Evolutionary conservation across 2,797 vertebrate genomes (phyloP).

Genomic region (Poecile montanus): DNA sequence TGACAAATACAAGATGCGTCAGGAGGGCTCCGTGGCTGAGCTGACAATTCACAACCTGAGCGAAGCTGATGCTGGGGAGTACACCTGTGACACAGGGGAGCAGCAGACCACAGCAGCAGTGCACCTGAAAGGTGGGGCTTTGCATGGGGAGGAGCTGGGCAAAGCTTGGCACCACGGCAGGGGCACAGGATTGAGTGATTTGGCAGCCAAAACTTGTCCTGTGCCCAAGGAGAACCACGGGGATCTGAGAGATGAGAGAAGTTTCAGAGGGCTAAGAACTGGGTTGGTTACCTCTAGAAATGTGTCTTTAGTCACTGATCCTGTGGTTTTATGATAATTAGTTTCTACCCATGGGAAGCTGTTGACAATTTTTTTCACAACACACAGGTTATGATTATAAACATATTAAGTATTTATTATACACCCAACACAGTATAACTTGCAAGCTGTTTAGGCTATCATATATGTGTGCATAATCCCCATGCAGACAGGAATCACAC

Average conservation of each 20-base stretch:
- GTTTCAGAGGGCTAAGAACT: neutral
- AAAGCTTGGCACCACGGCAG: rapidly evolving
- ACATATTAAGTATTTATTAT: neutral
- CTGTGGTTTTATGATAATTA: neutral
- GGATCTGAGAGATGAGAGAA: neutral
- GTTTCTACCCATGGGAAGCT: neutral
- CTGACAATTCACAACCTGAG: constrained; percentile 48
- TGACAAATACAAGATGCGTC: constrained; percentile 59
- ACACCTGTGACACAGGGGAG: constrained; percentile 65
- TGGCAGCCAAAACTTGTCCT: neutral
- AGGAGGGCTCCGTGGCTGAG: constrained; percentile 29
- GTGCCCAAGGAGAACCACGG: neutral
- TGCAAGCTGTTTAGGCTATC: neutral
- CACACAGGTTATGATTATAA: neutral
- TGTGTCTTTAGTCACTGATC: neutral
- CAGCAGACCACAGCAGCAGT: constrained; percentile 55
- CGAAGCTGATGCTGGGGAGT: constrained; percentile 62
- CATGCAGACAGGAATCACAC: rapidly evolving
- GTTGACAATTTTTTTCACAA: neutral
- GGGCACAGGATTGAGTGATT: neutral
- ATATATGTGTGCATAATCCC: neutral
- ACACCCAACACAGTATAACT: neutral
- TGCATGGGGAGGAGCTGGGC: neutral
- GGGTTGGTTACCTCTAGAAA: neutral
- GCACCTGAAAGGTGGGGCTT: constrained; percentile 64